These are phyloP conservation scores for Heterodera carotae DNA, from an alignment of 1,140 invertebrate species.

Conservation along the genomic window DNA sequence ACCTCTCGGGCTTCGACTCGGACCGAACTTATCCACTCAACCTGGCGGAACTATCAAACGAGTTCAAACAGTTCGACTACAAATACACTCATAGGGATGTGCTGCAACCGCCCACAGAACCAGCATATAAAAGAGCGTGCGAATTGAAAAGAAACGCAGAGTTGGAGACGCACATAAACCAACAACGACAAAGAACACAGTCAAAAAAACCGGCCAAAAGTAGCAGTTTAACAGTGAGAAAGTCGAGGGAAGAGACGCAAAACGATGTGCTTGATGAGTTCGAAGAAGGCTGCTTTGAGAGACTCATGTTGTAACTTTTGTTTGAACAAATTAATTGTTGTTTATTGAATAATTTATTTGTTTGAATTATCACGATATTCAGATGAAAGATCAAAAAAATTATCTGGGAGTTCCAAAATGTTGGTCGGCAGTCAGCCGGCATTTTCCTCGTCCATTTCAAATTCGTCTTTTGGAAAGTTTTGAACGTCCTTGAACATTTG, in stretches of 20 bases:
- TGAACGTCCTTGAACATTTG: slow-evolving; percentile 30
- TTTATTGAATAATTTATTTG: background rate
- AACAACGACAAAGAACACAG: background rate
- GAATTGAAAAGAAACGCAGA: slow-evolving; percentile 15
- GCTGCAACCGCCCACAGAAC: slow-evolving; percentile 39
- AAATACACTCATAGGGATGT: slow-evolving; percentile 35
- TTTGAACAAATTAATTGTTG: too few species aligned
- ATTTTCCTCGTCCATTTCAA: slow-evolving; percentile 19
- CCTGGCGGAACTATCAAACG: slow-evolving; percentile 22
- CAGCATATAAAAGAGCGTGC: slow-evolving; percentile 40
- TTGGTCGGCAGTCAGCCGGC: slow-evolving; percentile 7
- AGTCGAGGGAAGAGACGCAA: background rate
- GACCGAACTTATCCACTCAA: slow-evolving; percentile 33
- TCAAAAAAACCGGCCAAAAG: background rate
- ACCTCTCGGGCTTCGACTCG: slow-evolving; percentile 42
- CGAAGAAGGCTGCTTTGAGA: background rate
- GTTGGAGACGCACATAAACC: slow-evolving; percentile 7
- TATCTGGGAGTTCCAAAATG: slow-evolving; percentile 18
- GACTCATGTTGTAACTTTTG: background rate
- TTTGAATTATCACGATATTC: background rate
- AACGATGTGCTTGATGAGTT: background rate
- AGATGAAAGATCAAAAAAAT: slow-evolving; percentile 15
- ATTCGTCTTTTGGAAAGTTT: slow-evolving; percentile 17
- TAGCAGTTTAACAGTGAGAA: too few species aligned
- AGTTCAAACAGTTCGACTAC: slow-evolving; percentile 32